These are phyloP conservation scores for Tribolium madens DNA, from an alignment of 1,140 invertebrate genomes.

Conservation along the genomic window DNA sequence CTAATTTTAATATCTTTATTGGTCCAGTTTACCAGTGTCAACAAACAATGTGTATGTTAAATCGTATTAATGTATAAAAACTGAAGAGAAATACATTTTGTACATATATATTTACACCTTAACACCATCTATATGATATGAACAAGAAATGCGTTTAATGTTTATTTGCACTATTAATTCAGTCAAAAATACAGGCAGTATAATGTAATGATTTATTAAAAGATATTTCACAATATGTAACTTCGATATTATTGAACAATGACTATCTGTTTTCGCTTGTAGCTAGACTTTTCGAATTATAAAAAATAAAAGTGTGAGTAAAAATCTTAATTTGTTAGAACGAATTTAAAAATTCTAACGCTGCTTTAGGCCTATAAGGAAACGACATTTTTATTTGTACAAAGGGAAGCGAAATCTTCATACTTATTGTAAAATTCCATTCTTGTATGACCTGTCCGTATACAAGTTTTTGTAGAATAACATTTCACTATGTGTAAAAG, in stretches of 20 bases:
- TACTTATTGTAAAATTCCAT: constrained; percentile 7
- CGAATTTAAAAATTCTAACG: constrained; percentile 23
- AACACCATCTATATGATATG: constrained; percentile 40
- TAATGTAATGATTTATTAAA: constrained; percentile 34
- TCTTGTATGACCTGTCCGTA: constrained; percentile 4
- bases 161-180: constrained; percentile 45
- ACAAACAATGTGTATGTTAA: constrained; percentile 38
- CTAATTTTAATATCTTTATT: constrained; percentile 46
- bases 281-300: constrained; percentile 1
- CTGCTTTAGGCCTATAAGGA: constrained; percentile 43
- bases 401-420: constrained; percentile 24
- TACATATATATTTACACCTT: constrained; percentile 45
- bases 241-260: not conserved
- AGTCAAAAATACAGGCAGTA: constrained; percentile 44
- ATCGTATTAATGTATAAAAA: constrained; percentile 44
- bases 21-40: constrained; percentile 51
- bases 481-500: not conserved
- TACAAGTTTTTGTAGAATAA: constrained; percentile 2
- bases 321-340: constrained; percentile 13
- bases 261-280: not conserved
- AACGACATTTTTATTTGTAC: constrained; percentile 36
- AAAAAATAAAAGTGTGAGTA: constrained; percentile 27
- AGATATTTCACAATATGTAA: not conserved
- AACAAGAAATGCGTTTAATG: constrained; percentile 36
- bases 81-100: constrained; percentile 28